Evolutionary conservation across 2,888 invertebrate species (phyloP).

Genomic region (Amphipoea lucens): DNA sequence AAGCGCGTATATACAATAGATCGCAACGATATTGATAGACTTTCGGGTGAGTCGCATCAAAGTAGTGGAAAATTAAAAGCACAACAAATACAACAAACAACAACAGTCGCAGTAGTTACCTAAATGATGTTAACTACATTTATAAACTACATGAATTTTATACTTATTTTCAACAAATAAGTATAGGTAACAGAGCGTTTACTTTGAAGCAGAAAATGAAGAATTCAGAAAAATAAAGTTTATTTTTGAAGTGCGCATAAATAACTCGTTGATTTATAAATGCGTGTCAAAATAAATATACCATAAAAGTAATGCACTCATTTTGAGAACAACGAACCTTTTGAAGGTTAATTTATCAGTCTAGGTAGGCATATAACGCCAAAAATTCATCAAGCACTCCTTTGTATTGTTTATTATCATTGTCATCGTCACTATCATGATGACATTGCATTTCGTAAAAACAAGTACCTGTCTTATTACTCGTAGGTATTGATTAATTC

Average conservation of each 20-base stretch:
- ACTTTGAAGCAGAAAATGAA: not conserved
- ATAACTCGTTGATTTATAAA: not conserved
- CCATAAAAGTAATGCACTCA: constrained; percentile 8
- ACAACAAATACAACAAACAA: not conserved
- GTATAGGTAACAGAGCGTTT: not conserved
- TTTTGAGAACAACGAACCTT: constrained; percentile 17
- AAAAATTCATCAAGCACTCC: not conserved
- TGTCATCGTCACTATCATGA: constrained; percentile 21
- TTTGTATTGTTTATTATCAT: constrained; percentile 1
- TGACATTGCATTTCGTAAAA: constrained; percentile 28
- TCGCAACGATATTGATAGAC: not conserved
- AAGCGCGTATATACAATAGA: not conserved
- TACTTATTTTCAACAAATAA: too few species aligned
- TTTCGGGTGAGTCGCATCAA: not conserved
- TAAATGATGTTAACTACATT: not conserved
- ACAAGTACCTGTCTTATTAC: not conserved
- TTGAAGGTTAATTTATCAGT: constrained; percentile 30
- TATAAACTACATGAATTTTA: not conserved
- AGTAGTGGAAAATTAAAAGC: not conserved
- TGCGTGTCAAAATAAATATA: constrained; percentile 13
- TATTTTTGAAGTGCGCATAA: not conserved
- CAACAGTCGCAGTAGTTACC: not conserved
- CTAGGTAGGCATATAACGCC: constrained; percentile 17
- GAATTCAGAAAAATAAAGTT: not conserved
- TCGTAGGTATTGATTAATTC: not conserved